phyloP scores from a whole-genome alignment of 2,888 invertebrate species.

The Cryptophagus acutangulus region DNA sequence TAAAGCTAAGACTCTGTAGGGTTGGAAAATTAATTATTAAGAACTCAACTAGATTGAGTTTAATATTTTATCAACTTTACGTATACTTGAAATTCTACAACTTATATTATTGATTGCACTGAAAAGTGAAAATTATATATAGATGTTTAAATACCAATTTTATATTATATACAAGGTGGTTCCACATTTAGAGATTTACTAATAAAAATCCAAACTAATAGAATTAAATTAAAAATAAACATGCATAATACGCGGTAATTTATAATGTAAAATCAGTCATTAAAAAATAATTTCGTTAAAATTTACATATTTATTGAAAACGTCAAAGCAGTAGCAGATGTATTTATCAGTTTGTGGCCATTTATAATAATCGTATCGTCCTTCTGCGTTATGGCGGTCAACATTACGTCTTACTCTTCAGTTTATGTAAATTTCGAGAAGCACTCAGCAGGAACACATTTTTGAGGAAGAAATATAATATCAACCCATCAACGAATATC shows the following conservation, averaged over 20 bases:
- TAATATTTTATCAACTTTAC: conserved; percentile 25
- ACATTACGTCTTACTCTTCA: not conserved
- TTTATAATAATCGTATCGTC: conserved; percentile 2
- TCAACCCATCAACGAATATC: too few relatives aligned
- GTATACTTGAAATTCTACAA: conserved; percentile 28
- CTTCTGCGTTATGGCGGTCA: not conserved
- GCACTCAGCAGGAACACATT: too few relatives aligned
- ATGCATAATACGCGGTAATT: too few relatives aligned
- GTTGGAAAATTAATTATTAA: conserved; percentile 29
- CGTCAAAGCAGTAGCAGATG: conserved; percentile 24
- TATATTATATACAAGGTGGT: too few relatives aligned
- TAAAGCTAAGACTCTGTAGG: conserved; percentile 26
- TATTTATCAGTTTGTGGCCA: conserved; percentile 24
- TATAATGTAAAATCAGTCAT: conserved; percentile 23
- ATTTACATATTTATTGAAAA: conserved; percentile 34
- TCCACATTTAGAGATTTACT: too few relatives aligned
- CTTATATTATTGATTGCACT: conserved; percentile 26
- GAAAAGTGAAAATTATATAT: too few relatives aligned
- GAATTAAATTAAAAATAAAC: too few relatives aligned
- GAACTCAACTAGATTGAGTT: conserved; percentile 30
- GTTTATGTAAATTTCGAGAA: too few relatives aligned
- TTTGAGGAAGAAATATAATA: too few relatives aligned
- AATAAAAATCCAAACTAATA: too few relatives aligned
- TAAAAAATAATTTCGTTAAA: conserved; percentile 28
- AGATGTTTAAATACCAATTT: too few relatives aligned